Evolutionary conservation across 1,140 invertebrate species (phyloP), one percentile per base, ranked within the genome.

Genomic region (Aphelinus certus): DNA sequence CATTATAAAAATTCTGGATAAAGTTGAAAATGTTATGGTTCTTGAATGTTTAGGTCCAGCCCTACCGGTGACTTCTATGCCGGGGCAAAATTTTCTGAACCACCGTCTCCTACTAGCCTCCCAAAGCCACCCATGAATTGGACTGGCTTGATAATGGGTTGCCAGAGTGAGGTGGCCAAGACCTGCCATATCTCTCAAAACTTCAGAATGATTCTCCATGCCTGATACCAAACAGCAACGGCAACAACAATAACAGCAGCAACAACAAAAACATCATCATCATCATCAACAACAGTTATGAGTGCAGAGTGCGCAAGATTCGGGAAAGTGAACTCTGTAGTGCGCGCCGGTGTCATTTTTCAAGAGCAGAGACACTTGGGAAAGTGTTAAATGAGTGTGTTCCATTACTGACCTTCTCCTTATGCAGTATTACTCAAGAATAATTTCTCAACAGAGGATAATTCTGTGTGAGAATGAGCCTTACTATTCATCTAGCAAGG

Each of bases 81-180:
- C 63, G 91, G 91, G 76, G 90, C 91, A 7, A 91, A 91, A 77
- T 92, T 91, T 79, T 90, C 88, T 48, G 91, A 91, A 70, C 89
- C 91, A 55, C 91, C 91, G 4, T 89, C 90, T 47, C 90, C 91
- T 3, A 86, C 89, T 65, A 88, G 88, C 71, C 82, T 92, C 55
- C 91, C 91, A 6, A 90, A 89, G 78, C 91, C 91, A 64, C 91
- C 91, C 57, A 84, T 83, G 43, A 90, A 89, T 76, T 92, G 91
- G 91, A 89, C 84, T 70, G 78, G 80, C 65, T 61, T 82, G 6
- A 83, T 84, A 26, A 9, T 56, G 1, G 48, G 65, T 45, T 75
- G 66, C 46, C 45, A 64, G 53, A 69, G 53, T 4, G 58, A 57
- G 4, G 26, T 1, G 1, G 3, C 51, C 1, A 43, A 43, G 61